A percentile compares a stretch with the other conserved stretches of the same genome.
phyloP scores from a whole-genome alignment of 2,113 vertebrate species.

The Plestiodon gilberti region DNA sequence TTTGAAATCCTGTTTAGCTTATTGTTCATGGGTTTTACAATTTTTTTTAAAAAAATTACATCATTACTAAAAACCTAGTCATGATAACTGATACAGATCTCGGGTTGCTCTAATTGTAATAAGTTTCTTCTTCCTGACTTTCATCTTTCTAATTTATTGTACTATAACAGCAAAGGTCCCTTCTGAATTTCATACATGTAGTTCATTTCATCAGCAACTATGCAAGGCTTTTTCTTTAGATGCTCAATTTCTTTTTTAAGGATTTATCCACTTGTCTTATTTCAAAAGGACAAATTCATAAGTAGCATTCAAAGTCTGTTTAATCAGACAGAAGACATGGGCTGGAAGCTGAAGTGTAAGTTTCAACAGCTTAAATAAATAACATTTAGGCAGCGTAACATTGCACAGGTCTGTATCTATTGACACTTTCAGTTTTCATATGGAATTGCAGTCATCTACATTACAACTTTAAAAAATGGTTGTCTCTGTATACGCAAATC shows the following conservation, averaged over 20 bases:
- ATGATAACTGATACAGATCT: not conserved
- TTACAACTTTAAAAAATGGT: not conserved
- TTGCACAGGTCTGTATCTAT: not conserved
- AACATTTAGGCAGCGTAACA: not conserved
- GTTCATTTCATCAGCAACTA: not conserved
- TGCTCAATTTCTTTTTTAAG: not conserved
- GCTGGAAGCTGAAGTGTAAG: not conserved
- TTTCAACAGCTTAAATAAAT: not conserved
- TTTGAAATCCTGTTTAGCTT: not conserved
- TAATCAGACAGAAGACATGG: not conserved
- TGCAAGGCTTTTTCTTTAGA: not conserved
- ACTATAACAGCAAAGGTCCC: not conserved
- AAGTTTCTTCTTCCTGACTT: not conserved
- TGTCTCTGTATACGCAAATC: not conserved
- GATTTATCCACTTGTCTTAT: not conserved
- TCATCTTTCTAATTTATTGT: not conserved
- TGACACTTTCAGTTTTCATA: not conserved
- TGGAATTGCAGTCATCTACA: not conserved
- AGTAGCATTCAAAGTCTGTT: not conserved
- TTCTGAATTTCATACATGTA: not conserved
- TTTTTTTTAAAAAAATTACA: not conserved
- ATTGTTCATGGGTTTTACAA: not conserved
- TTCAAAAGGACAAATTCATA: not conserved
- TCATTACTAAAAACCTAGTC: not conserved
- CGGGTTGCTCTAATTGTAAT: not conserved